Conservation (phyloP, 2,113 vertebrate species). For the Ifrita kowaldi region DNA sequence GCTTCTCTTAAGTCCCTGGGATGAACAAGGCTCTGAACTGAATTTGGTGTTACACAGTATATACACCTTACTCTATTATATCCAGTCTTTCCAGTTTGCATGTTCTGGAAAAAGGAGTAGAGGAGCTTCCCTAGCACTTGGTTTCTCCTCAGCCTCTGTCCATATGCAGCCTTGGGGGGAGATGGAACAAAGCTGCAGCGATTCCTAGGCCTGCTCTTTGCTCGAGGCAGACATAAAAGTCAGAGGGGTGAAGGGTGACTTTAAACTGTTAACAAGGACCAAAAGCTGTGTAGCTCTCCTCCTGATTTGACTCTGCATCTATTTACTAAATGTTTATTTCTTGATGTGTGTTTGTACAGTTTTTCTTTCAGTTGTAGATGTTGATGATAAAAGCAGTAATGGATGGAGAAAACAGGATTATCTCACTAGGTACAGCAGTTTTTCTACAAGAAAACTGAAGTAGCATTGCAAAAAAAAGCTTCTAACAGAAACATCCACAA, state of each 20-base stretch:
- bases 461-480: not conserved
- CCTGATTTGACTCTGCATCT: not conserved
- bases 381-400: not conserved
- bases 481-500: not conserved
- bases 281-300: not conserved
- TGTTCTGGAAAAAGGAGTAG: not conserved
- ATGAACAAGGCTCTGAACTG: not conserved
- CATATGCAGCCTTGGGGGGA: not conserved
- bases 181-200: not conserved
- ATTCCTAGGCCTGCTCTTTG: not conserved
- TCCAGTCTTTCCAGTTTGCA: not conserved
- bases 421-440: not conserved
- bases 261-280: not conserved
- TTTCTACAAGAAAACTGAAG: not conserved
- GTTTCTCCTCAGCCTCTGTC: not conserved
- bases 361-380: not conserved
- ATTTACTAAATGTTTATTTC: not conserved
- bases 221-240: not conserved
- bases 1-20: not conserved
- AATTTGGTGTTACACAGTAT: not conserved
- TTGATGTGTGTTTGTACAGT: not conserved
- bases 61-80: not conserved
- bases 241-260: not conserved
- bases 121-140: not conserved
- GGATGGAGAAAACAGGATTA: not conserved